Evolutionary conservation across 37 sponge, comb jelly and placozoan genomes (phyloP), one percentile per base, ranked within the genome.

Genomic region (Theonella swinhoei): DNA sequence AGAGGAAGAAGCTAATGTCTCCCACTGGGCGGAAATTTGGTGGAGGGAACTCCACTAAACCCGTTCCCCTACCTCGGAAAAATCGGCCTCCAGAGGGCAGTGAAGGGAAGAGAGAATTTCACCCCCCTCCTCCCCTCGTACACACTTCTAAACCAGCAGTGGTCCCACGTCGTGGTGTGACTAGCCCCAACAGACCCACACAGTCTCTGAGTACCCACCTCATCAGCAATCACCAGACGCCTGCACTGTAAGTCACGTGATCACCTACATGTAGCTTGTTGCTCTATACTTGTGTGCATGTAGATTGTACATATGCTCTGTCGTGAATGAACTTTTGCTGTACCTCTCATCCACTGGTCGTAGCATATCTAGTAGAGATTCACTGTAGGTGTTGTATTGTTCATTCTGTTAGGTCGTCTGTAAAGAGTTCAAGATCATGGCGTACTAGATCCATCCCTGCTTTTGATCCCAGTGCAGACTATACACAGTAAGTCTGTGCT

Each of bases 401-500:
- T 47, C 11, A 17, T 47, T 47, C 54, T 47, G 54, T 47, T 17
- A 47, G 54, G 54, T 17, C 14, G 11, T 47, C 14, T 47, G 54
- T 14, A 47, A 14, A 47, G 54, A 47, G 14, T 47, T 63, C 64
- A 30, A 43, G 86, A 4, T 22, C 76, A n/a, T 70, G 82, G 70
- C 37, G 82, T 26, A 75, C 83, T 4, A 59, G 70, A 33, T 88
- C 88, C 42, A 77, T 88, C 47, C 82, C 88, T 54, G 88, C 82
- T 37, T 40, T 88, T 0, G 88, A 88, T 34, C 69, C 31, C 39
- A 81, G 43, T 42, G 82, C 82, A 4, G 82, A 81, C 76, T 88
- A 88, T 40, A 75, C 77, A 0, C 31, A 68, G 79, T 80, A 74
- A 33, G 75, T 71, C 2, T 34, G 23, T 20, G 32, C n/a, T 47